phyloP scores from a whole-genome alignment of 2,888 invertebrate species.

The Baronia brevicornis region DNA sequence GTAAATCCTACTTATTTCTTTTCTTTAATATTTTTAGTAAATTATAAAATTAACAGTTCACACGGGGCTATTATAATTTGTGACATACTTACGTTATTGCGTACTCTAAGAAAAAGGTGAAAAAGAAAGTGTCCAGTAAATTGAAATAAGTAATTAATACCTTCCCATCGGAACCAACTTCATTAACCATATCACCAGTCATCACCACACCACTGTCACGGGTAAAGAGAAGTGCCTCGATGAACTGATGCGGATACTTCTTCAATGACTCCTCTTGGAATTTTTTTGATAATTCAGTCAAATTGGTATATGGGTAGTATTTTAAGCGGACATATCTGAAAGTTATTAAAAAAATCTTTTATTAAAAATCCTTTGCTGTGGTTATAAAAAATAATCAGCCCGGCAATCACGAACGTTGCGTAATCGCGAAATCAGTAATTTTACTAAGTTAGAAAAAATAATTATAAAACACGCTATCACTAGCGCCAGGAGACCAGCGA shows the following conservation, averaged over 20 bases:
- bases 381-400: too few relatives aligned
- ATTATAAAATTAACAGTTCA: too few relatives aligned
- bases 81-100: too few relatives aligned
- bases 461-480: too few relatives aligned
- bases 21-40: too few relatives aligned
- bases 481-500: too few relatives aligned
- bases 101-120: too few relatives aligned
- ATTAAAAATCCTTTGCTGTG: not conserved
- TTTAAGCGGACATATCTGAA: constrained; percentile 77
- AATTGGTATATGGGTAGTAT: constrained; percentile 77
- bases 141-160: constrained; percentile 37
- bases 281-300: constrained; percentile 63
- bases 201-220: constrained; percentile 83
- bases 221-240: constrained; percentile 82
- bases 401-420: too few relatives aligned
- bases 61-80: too few relatives aligned
- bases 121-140: not conserved
- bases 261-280: constrained; percentile 71
- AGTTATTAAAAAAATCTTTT: not conserved
- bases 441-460: too few relatives aligned
- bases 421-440: too few relatives aligned
- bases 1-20: too few relatives aligned
- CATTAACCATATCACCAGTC: constrained; percentile 82
- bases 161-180: constrained; percentile 71
- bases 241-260: constrained; percentile 78